Conservation (phyloP, 2,113 vertebrate genomes). For the Hippocampus comes region DNA sequence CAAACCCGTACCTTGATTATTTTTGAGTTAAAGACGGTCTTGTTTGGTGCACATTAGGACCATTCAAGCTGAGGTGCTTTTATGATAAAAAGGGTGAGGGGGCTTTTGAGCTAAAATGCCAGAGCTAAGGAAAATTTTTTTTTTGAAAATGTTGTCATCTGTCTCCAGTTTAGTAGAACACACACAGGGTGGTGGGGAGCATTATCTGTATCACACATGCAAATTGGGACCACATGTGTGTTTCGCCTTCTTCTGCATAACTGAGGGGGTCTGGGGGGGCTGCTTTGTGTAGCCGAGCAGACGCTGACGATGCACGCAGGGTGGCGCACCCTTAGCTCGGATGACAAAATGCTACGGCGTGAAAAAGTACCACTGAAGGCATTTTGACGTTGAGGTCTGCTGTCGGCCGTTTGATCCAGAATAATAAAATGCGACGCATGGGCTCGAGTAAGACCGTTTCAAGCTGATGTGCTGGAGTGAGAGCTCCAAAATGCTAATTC, state of each 20-base stretch:
- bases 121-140: conserved; percentile 33
- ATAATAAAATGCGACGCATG: not conserved
- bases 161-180: conserved; percentile 10
- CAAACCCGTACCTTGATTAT: not conserved
- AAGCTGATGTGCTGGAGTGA: conserved; percentile 2
- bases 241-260: conserved; percentile 49
- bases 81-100: conserved; percentile 16
- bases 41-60: conserved; percentile 18
- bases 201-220: conserved; percentile 5
- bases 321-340: conserved; percentile 30
- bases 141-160: conserved; percentile 24
- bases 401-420: conserved; percentile 21
- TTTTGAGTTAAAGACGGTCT: not conserved
- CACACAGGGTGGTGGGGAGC: not conserved
- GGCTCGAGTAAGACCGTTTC: not conserved
- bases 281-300: conserved; percentile 32
- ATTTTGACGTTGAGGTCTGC: conserved; percentile 20
- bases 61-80: conserved; percentile 10
- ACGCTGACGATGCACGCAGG: conserved; percentile 46
- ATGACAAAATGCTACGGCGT: conserved; percentile 51
- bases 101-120: conserved; percentile 46
- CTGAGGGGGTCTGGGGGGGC: conserved; percentile 30
- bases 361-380: conserved; percentile 46
- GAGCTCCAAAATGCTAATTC: conserved; percentile 31
- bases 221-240: conserved; percentile 35